Evolutionary conservation across 2,888 invertebrate genomes (phyloP), one percentile per base, ranked within the genome.

Genomic region (Drosophila diplacantha): DNA sequence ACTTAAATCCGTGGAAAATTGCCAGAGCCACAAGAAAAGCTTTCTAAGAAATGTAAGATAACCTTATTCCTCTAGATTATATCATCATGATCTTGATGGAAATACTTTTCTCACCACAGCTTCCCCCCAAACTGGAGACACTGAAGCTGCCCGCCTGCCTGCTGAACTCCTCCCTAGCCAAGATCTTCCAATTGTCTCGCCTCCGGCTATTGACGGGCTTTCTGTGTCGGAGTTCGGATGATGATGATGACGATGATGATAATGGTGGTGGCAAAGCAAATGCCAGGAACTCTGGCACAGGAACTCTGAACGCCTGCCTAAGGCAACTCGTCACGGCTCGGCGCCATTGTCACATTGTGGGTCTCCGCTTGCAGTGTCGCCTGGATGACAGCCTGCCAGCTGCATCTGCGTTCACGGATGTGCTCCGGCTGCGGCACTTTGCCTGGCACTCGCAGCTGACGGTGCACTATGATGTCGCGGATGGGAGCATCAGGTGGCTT

Each of bases 401-500:
- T 18, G 3, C 58, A 55, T 37, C 43, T 22, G 18, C 16, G 11
- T 22, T 9, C 20, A 24, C n/a, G 41, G 60, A 22, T 14, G 50
- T 56, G 50, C 53, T 81, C 56, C 70, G 52, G 11, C 62, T 81
- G 47, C 68, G 63, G n/a, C 65, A 69, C 16, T 70, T 81, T 43
- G 71, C 69, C 8, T 81, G 81, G 81, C 82, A 83, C 44, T 70
- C 80, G 14, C 67, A 69, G 64, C 59, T 83, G 64, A 71, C 67
- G 65, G 73, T 81, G 67, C 71, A 72, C 63, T 71, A 67, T 44
- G 72, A 79, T 60, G 68, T 69, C 35, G 39, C 46, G 34, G 73
- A 73, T 55, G 74, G 83, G n/a, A 68, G 68, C 69, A 71, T 81
- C 67, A 74, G 72, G 68, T 81, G 81, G 81, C 62, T 71, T 67